A percentile compares a stretch with the other conserved stretches of the same genome.
phyloP scores from a whole-genome alignment of 2,888 invertebrate species.

The Chloromyia formosa region DNA sequence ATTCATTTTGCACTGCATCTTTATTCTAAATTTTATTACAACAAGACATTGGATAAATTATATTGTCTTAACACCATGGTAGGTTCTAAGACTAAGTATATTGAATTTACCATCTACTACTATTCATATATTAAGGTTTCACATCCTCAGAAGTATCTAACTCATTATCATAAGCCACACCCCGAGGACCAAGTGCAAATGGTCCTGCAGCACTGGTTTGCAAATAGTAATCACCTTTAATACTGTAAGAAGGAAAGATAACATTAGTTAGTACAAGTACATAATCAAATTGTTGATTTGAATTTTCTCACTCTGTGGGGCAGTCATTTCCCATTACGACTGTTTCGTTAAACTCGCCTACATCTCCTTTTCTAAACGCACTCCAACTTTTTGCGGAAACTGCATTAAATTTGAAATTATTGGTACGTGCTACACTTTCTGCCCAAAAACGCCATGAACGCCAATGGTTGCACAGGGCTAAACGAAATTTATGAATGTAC shows the following conservation, averaged over 20 bases:
- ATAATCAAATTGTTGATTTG: too few species aligned
- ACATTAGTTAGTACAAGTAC: too few species aligned
- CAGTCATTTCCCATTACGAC: slow-evolving; percentile 43
- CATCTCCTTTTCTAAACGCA: slow-evolving; percentile 61
- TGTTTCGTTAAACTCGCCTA: background rate
- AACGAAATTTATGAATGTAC: too few species aligned
- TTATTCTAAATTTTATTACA: too few species aligned
- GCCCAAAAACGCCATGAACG: slow-evolving; percentile 68
- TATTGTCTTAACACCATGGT: too few species aligned
- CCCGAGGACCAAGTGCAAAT: slow-evolving; percentile 58
- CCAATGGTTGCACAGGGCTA: slow-evolving; percentile 68
- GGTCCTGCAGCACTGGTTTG: slow-evolving; percentile 62
- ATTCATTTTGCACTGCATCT: too few species aligned
- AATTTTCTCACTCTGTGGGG: slow-evolving; percentile 39
- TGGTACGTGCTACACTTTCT: slow-evolving; percentile 60
- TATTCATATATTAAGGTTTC: too few species aligned
- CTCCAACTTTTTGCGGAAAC: slow-evolving; percentile 65
- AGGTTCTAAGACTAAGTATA: too few species aligned
- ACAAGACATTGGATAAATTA: too few species aligned
- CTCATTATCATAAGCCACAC: slow-evolving; percentile 48
- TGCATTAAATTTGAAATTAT: slow-evolving; percentile 61
- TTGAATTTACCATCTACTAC: too few species aligned
- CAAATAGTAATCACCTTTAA: slow-evolving; percentile 60
- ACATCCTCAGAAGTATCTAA: too few species aligned
- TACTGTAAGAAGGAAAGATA: slow-evolving; percentile 51